Evolutionary conservation across 1,140 invertebrate genomes (phyloP), one percentile per base, ranked within the genome.

Genomic region (Lithobius niger): DNA sequence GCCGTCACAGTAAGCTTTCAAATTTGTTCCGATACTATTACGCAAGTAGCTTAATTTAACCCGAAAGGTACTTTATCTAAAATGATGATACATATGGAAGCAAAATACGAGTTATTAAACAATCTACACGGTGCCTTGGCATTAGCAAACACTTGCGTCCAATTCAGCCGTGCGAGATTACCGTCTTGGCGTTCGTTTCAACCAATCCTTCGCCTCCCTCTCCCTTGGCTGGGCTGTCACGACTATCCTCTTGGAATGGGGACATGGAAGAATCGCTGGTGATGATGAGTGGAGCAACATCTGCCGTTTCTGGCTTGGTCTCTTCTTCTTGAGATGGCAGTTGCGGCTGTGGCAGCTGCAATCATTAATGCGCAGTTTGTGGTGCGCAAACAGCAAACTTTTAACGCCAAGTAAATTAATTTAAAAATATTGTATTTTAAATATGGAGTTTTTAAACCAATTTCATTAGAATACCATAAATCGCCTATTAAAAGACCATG

Each of bases 181-280:
- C 31, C 31, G n/a, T 6, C 31, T 36, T 36, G n/a, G 31, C 6
- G 31, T 6, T 36, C 31, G 6, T 36, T 36, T 36, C 31, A n/a
- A n/a, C n/a, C 31, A n/a, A 10, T 36, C 6, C n/a, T 10, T 36
- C 31, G n/a, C 31, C n/a, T 36, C 6, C n/a, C 31, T 36, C 43
- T 18, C 3, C 22, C 19, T 45, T 45, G 4, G 21, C 28, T 2
- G 36, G 54, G 25, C 54, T 55, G 26, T 55, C 54, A 6, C 54
- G 19, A 42, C 54, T 55, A 40, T 55, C 54, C 16, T 55, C 54
- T 3, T 49, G 52, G 40, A 36, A 40, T 26, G 52, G 45, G n/a
- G 54, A 55, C 44, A 55, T 27, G 3, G 54, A 55, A 2, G 47
- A 50, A 31, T 55, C 54, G 44, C 18, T 40, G 36, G 51, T 26